Evolutionary conservation across 1,140 invertebrate genomes (phyloP), one percentile per base, ranked within the genome.

Genomic region (Brachionus asplanchnoidis): DNA sequence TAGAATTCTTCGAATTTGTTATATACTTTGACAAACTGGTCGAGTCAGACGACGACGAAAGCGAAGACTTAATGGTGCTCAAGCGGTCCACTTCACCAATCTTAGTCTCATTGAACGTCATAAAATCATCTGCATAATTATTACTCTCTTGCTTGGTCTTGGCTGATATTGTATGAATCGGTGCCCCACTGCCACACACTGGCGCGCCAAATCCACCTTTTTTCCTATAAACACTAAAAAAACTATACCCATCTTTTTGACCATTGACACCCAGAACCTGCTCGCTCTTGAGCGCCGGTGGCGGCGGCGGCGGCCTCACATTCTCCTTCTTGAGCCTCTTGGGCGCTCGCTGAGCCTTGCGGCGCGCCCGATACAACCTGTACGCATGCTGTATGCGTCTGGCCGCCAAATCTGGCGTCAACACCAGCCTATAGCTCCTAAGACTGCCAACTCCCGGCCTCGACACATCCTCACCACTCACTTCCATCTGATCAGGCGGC

Each of bases 21-120:
- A 82, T 82, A 23, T 82, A 82, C 32, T 82, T 82, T 8, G 79
- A 82, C 12, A 82, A 20, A 65, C 79, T 82, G n/a, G 53, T 82
- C 53, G 79, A 82, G 20, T 77, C 73, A 2, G 42, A 50, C 2
- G 73, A 50, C 1, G 73, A 77, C n/a, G 73, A 77, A 7, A 36
- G 11, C 20, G 73, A 50, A 8, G 73, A 77, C 32, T 77, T 77
- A 17, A 73, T 73, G 1, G 68, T 73, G n/a, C 68, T 73, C 36
- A 73, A 42, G n/a, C 40, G 32, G 17, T 73, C 68, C n/a, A n/a
- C 32, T 20, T 73, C 68, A 4, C 26, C 32, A 9, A 23, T 14
- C 17, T 42, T 36, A 8, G 68, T 42, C 23, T 77, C 73, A 77
- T 77, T 46, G 46, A 26, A 77, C 8, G 73, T 77, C 73, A 77